These are phyloP conservation scores for Hylaeus volcanicus DNA, from an alignment of 1,140 invertebrate species.

Conservation along the genomic window DNA sequence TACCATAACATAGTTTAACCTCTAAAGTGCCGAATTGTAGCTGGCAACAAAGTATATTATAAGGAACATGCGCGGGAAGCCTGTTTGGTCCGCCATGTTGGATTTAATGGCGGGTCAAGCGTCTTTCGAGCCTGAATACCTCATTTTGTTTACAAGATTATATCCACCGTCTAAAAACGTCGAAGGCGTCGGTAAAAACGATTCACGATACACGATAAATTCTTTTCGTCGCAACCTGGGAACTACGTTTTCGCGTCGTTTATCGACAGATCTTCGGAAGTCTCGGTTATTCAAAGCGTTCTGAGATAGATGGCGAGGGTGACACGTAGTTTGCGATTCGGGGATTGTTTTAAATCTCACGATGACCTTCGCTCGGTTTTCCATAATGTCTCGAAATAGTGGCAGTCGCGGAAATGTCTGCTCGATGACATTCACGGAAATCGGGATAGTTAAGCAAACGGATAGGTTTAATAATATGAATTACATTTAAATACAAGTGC, in stretches of 20 bases:
- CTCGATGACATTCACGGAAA: conserved; percentile 3
- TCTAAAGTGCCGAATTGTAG: too few species aligned
- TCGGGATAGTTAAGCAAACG: too few species aligned
- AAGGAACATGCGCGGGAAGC: too few species aligned
- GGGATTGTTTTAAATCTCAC: conserved; percentile 16
- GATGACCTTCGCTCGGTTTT: conserved; percentile 29
- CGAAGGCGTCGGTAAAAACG: neutral
- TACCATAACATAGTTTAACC: too few species aligned
- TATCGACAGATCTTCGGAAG: conserved; percentile 6
- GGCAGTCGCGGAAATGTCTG: conserved; percentile 3
- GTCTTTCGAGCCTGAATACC: too few species aligned
- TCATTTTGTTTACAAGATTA: too few species aligned
- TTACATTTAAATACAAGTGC: conserved; percentile 39
- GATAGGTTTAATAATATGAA: too few species aligned
- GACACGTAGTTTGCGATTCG: neutral
- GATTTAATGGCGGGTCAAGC: too few species aligned
- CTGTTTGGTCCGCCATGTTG: too few species aligned
- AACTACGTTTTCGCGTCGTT: neutral
- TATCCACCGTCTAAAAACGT: too few species aligned
- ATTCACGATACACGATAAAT: neutral
- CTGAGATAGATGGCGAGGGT: conserved; percentile 29
- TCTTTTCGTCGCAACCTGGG: too few species aligned
- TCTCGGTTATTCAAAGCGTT: neutral
- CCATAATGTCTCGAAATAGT: conserved; percentile 60
- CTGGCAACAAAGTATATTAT: too few species aligned